Percentiles rank a stretch among this genome's conserved stretches.
Conservation (phyloP, 2,113 vertebrate genomes). For the Apus apus region DNA sequence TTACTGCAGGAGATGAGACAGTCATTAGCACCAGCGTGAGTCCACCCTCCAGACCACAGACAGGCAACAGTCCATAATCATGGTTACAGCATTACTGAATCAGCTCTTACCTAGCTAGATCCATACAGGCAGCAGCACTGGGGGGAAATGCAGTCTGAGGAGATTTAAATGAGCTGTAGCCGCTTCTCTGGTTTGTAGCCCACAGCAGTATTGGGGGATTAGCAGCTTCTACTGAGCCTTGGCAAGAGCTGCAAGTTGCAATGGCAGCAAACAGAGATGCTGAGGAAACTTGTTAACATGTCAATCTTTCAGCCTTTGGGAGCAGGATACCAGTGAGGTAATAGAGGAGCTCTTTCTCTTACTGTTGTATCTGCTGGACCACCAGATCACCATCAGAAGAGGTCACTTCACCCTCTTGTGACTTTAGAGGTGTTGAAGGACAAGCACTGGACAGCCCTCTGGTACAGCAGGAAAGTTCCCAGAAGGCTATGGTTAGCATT, state of each 20-base stretch:
- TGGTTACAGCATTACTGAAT: not conserved
- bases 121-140: fast-evolving
- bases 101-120: not conserved
- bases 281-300: not conserved
- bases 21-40: not conserved
- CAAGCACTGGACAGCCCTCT: not conserved
- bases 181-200: not conserved
- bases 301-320: not conserved
- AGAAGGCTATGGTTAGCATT: not conserved
- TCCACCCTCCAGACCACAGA: not conserved
- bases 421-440: not conserved
- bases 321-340: not conserved
- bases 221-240: not conserved
- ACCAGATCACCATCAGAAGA: not conserved
- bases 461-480: not conserved
- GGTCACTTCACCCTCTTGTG: not conserved
- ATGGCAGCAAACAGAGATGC: not conserved
- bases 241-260: not conserved
- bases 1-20: not conserved
- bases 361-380: not conserved
- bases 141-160: not conserved
- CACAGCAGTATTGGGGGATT: not conserved
- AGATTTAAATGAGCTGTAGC: not conserved
- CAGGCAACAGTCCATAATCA: not conserved
- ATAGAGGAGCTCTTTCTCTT: not conserved